Evolutionary conservation across 2,113 vertebrate species (phyloP), one percentile per base, ranked within the genome.

Genomic region (Ciconia maguari): DNA sequence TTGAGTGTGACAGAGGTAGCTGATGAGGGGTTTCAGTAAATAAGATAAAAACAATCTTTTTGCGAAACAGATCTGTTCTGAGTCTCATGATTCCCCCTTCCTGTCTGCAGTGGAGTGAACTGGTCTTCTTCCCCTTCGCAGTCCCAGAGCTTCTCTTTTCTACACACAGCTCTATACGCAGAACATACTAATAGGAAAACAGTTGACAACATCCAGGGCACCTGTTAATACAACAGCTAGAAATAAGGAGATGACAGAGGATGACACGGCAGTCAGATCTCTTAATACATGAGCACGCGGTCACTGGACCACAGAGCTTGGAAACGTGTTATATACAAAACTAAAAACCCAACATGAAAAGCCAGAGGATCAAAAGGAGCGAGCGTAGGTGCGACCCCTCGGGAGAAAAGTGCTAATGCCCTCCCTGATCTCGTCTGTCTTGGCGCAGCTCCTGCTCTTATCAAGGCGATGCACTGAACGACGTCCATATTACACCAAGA

Each of bases 281-380:
- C 8, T 4, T 11, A 9, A 32, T 4, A 22, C 34, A 27, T 2
- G 3, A 48, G 60, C 29, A 13, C 0, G 6, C 4, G 30, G 69
- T 8, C 36, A 5, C 42, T 19, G 71, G 60, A 41, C 16, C 74
- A 22, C 70, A 19, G 69, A n/a, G 25, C 5, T 2, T n/a, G 64
- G 54, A 32, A 44, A 48, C 1, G 3, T 3, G 19, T 15, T 22
- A 15, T 25, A 15, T 48, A 11, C 36, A 55, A 24, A 36, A 22
- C 13, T 11, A 3, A 25, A 60, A 41, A 4, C 20, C 13, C 87
- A 19, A 5, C 0, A 0, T 2, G 26, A 14, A 21, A 22, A 86
- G 24, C 5, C 61, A 19, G 82, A 41, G 54, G 71, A 19, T 24
- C 9, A 13, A 26, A 36, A 60, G 78, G 16, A 66, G 36, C 0